Conservation (phyloP, 2,113 vertebrate genomes). For the Pelecanoides urinatrix region DNA sequence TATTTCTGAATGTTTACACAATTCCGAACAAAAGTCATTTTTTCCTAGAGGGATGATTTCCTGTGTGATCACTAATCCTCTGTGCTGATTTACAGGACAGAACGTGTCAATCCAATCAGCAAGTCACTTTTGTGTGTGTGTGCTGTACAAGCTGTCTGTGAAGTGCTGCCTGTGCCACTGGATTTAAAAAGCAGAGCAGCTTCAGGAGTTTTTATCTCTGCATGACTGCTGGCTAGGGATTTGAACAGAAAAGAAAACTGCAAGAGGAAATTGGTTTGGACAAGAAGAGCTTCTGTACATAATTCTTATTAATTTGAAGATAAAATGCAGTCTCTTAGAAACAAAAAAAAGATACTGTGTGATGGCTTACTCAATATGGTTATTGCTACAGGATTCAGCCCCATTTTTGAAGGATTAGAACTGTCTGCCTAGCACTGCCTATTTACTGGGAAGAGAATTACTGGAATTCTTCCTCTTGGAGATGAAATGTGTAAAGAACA, state of each 20-base stretch:
- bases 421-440: background rate
- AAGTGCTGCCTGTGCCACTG: slow-evolving; percentile 11
- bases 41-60: slow-evolving; percentile 39
- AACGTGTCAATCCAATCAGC: slow-evolving; percentile 48
- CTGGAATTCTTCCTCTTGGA: background rate
- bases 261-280: slow-evolving; percentile 42
- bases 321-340: slow-evolving; percentile 20
- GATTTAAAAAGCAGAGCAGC: slow-evolving; percentile 49
- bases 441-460: slow-evolving; percentile 4
- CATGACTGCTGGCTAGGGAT: slow-evolving; percentile 31
- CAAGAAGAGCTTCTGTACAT: slow-evolving; percentile 49
- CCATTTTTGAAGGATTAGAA: slow-evolving; percentile 11
- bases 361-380: slow-evolving; percentile 12
- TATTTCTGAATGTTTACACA: slow-evolving; percentile 11
- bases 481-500: background rate
- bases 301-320: slow-evolving; percentile 63
- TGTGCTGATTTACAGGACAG: slow-evolving; percentile 39
- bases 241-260: slow-evolving; percentile 45
- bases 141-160: slow-evolving; percentile 19
- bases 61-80: slow-evolving; percentile 46
- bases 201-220: slow-evolving; percentile 53
- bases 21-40: background rate
- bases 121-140: background rate
- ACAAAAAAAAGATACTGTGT: background rate
- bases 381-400: background rate